Percentiles rank a stretch among this genome's conserved stretches.
These are phyloP conservation scores for Periophthalmus modestus DNA, from an alignment of 2,113 vertebrate species.

Conservation along the genomic window DNA sequence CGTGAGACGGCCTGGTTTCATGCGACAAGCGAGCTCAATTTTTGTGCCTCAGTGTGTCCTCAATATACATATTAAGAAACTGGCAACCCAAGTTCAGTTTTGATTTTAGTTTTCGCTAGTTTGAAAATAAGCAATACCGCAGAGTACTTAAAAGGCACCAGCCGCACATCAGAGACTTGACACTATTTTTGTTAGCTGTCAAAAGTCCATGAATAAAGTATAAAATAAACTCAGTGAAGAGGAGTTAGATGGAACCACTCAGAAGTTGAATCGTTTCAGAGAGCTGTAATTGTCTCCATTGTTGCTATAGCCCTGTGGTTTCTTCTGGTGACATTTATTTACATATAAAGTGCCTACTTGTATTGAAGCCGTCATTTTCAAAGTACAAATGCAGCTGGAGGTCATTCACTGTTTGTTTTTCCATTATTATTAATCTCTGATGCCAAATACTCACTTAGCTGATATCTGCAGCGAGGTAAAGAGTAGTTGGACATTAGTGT, in stretches of 20 bases:
- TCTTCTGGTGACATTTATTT: conserved; percentile 31
- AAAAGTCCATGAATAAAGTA: neutral
- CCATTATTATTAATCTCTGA: neutral
- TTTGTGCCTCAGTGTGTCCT: too few species aligned
- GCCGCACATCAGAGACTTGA: neutral
- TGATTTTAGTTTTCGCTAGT: too few species aligned
- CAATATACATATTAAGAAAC: too few species aligned
- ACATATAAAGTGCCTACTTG: conserved; percentile 26
- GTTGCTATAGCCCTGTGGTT: conserved; percentile 18
- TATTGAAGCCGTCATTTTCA: conserved; percentile 12
- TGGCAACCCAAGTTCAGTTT: too few species aligned
- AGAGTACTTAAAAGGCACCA: too few species aligned
- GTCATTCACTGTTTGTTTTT: conserved; percentile 11
- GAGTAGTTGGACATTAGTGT: neutral
- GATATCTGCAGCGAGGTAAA: neutral
- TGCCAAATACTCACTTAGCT: neutral
- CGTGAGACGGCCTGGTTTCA: too few species aligned
- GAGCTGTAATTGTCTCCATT: conserved; percentile 21
- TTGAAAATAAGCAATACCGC: too few species aligned
- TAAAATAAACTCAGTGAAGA: conserved; percentile 7
- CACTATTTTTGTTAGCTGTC: neutral
- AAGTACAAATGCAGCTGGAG: neutral
- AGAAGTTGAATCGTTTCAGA: conserved; percentile 16
- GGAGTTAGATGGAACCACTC: conserved; percentile 30
- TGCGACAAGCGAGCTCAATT: too few species aligned